Evolutionary conservation across 2,888 invertebrate species (phyloP), one percentile per base, ranked within the genome.

Genomic region (Pilophorus perplexus): DNA sequence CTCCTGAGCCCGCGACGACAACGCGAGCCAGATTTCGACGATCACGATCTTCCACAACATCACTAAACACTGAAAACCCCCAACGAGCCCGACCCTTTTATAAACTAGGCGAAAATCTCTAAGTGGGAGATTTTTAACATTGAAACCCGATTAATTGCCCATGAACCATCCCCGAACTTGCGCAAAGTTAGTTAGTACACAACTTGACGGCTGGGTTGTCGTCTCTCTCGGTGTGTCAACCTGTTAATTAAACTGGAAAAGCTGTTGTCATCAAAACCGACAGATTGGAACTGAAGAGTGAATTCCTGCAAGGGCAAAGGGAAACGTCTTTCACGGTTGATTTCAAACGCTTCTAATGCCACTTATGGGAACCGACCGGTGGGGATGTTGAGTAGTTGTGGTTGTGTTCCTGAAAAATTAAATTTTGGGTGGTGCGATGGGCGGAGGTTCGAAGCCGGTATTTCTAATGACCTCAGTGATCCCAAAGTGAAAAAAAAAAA

Each of bases 101-200:
- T 52, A 25, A 25, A 5, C 18, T 52, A 16, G 27, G 16, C 27
- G 14, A 14, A 14, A 42, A 6, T 6, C 5, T 16, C 16, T 6
- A 14, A 14, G 14, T 4, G 60, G 60, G 60, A 44, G 59, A 40
- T 33, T 8, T 55, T 25, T 65, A 65, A 68, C 68, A 68, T 68
- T 68, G 65, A 65, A 44, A 60, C 27, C 44, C 25, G 55, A 18
- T 46, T 64, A 68, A 68, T 68, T 59, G 42, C 46, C 64, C 68
- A 40, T 68, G 68, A 68, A 68, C 60, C 68, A 68, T 68, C 66
- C 44, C 66, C 46, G n/a, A 6, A 64, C 64, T 64, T 64, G 52
- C 52, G 52, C 33, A 64, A 64, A 40, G 10, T 33, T 16, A 28
- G 52, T 64, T 50, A 28, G 64, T 64, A 38, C 50, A n/a, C n/a